These are phyloP conservation scores for Porites lobata DNA, from an alignment of 92 coral and sea anemone genomes.

Conservation along the genomic window DNA sequence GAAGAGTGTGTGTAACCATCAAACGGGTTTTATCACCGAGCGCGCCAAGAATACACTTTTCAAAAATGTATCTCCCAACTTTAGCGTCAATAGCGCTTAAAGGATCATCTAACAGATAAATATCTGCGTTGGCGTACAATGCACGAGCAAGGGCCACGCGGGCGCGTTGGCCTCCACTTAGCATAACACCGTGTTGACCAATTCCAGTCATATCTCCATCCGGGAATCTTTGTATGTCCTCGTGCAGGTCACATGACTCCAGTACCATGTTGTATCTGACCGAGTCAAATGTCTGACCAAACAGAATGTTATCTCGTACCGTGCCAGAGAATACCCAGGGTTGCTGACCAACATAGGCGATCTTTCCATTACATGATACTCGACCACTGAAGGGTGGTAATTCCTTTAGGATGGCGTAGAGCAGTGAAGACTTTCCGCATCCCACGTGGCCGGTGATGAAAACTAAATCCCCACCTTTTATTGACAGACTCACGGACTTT, in stretches of 20 bases:
- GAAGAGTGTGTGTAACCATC: constrained; percentile 26
- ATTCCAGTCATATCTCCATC: constrained; percentile 43
- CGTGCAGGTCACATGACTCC: constrained; percentile 51
- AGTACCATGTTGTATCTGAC: constrained; percentile 55
- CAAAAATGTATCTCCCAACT: constrained; percentile 30
- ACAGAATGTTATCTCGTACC: constrained; percentile 69
- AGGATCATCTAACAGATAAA: constrained; percentile 39
- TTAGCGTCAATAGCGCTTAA: constrained; percentile 43
- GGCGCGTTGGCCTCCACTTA: constrained; percentile 43
- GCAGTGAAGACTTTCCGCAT: constrained; percentile 63
- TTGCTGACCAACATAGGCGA: constrained; percentile 65
- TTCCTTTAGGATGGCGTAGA: constrained; percentile 59
- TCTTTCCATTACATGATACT: constrained; percentile 21
- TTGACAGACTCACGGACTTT: not conserved
- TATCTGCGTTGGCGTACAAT: constrained; percentile 27
- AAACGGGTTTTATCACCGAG: constrained; percentile 36
- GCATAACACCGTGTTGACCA: constrained; percentile 23
- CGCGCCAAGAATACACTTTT: constrained; percentile 8
- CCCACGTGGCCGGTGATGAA: constrained; percentile 65
- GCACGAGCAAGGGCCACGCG: constrained; percentile 30
- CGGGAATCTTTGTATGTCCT: constrained; percentile 65
- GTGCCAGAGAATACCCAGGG: constrained; percentile 81
- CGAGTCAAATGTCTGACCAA: constrained; percentile 53
- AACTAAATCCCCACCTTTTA: constrained; percentile 12
- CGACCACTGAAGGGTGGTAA: constrained; percentile 41